Evolutionary conservation across 2,888 invertebrate genomes (phyloP).

Genomic region (Cantharis nigra): DNA sequence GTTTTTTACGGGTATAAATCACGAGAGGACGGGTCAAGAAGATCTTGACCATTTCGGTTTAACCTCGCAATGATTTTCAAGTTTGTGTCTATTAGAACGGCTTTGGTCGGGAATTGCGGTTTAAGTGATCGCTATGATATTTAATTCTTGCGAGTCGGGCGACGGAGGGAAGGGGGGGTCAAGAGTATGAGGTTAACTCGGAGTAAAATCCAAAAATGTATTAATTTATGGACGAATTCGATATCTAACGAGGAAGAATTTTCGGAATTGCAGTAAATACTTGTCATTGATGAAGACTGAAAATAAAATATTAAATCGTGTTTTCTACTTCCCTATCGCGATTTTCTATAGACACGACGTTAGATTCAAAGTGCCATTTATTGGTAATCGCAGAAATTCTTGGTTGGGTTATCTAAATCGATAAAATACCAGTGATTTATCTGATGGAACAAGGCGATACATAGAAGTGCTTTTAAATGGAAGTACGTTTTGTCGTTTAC

Average conservation of each 20-base stretch:
- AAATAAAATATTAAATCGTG: constrained; percentile 11
- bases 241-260: not conserved
- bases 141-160: not conserved
- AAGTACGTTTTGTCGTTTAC: not conserved
- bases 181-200: not conserved
- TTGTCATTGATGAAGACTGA: not conserved
- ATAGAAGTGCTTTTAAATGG: constrained; percentile 22
- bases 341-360: constrained; percentile 28
- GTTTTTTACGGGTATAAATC: not conserved
- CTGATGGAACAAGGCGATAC: constrained; percentile 18
- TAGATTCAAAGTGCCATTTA: constrained; percentile 34
- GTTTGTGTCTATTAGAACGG: constrained; percentile 3
- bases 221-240: not conserved
- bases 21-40: constrained; percentile 8
- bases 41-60: constrained; percentile 16
- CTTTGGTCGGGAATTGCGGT: not conserved
- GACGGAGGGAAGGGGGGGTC: not conserved
- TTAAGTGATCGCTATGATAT: not conserved
- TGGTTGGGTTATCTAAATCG: constrained; percentile 30
- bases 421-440: constrained; percentile 29
- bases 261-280: not conserved
- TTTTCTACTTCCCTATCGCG: constrained; percentile 13
- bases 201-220: not conserved
- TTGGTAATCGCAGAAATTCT: constrained; percentile 37
- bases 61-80: constrained; percentile 1